Evolutionary conservation across 2,888 invertebrate species (phyloP), one percentile per base, ranked within the genome.

Genomic region (Doris montereyensis): DNA sequence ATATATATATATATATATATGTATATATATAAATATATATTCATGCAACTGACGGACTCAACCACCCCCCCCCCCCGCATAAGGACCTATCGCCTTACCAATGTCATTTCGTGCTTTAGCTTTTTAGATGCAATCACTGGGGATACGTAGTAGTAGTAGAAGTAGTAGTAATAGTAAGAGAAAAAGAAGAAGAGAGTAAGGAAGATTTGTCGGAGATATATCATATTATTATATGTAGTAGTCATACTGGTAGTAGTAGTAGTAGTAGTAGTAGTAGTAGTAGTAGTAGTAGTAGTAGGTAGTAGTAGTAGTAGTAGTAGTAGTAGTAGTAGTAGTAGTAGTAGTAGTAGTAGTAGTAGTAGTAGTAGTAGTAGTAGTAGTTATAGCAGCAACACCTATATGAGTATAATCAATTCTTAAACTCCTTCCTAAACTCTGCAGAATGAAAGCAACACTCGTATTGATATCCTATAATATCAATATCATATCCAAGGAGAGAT

Each of bases 331-430:
- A 75, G 62, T n/a, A 60, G 62, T 75, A 57, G 60, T 26, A 34
- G 71, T 60, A 30, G 75, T 60, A 75, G 21, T 75, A 60, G 58
- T 60, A 75, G 75, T 58, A 24, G 58, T 58, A 60, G 60, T 60
- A 60, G 34, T 32, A 75, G 60, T 75, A 75, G 34, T 60, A 28
- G 62, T 75, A 75, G 35, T 71, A 71, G 71, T 71, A 75, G 75
- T 75, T 32, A 30, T 60, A 60, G 60, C 30, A 8, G 74, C 57
- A 73, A 30, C 30, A 28, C 57, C 57, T 57, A 58, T 73, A 73
- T 24, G 52, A 57, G 71, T 34, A 34, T 13, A 34, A 71, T 32
- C n/a, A n/a, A n/a, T n/a, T n/a, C n/a, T n/a, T n/a, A n/a, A n/a
- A n/a, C n/a, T n/a, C n/a, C n/a, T n/a, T n/a, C n/a, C n/a, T n/a